These are phyloP conservation scores for Lindbergichthys nudifrons DNA, from an alignment of 2,797 vertebrate species.

Conservation along the genomic window DNA sequence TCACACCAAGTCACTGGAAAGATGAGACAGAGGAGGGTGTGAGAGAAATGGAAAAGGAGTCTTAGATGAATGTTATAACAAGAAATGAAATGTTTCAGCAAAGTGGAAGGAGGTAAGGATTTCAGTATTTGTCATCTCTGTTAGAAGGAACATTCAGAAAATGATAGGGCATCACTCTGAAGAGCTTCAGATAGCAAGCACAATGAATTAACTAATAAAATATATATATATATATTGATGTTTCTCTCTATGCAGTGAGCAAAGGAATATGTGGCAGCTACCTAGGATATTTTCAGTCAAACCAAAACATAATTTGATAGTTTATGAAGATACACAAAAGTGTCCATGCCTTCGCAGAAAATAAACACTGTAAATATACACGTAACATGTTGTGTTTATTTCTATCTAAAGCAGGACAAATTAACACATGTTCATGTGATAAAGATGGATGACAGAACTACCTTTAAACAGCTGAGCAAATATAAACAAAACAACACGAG, in stretches of 20 bases:
- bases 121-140: not conserved
- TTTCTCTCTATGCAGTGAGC: not conserved
- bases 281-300: no score
- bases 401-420: not conserved
- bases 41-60: conserved; percentile 35
- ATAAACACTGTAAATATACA: not conserved
- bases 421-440: not conserved
- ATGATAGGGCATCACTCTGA: not conserved
- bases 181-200: not conserved
- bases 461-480: not conserved
- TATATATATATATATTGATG: not conserved
- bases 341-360: not conserved
- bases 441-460: not conserved
- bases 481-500: not conserved
- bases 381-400: not conserved
- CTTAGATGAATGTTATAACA: conserved; percentile 7
- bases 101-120: conserved; percentile 3
- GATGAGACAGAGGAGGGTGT: conserved; percentile 56
- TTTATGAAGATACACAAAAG: not conserved
- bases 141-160: not conserved
- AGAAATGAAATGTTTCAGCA: conserved; percentile 19
- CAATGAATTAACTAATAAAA: not conserved
- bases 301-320: not conserved
- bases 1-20: conserved; percentile 69
- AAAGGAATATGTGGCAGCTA: not conserved